Conservation (phyloP, 2,888 invertebrate genomes). For the Anorthoa munda region DNA sequence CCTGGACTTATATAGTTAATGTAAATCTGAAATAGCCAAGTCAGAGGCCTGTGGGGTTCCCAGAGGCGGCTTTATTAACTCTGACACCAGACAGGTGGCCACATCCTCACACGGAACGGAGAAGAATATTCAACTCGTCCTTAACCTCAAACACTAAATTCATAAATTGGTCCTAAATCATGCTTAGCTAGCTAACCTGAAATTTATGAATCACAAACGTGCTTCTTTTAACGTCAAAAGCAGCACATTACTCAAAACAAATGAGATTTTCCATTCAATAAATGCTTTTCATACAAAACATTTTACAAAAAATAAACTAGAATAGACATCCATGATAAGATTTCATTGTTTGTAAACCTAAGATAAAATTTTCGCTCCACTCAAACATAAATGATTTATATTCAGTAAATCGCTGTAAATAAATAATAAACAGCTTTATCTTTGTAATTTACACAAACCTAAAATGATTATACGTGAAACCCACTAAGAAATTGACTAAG, state of each 20-base stretch:
- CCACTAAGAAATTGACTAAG: slow-evolving; percentile 25
- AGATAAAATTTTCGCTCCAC: background rate
- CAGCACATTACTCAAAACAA: background rate
- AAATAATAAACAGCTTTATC: background rate
- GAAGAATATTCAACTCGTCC: too few species aligned
- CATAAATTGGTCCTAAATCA: too few species aligned
- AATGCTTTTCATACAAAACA: background rate
- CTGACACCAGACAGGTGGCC: too few species aligned
- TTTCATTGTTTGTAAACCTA: background rate
- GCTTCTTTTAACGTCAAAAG: too few species aligned
- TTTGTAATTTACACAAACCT: background rate
- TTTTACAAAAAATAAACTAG: background rate
- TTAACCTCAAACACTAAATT: too few species aligned
- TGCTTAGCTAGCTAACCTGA: too few species aligned
- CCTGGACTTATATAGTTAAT: too few species aligned
- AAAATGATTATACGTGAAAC: slow-evolving; percentile 12
- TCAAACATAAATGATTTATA: background rate
- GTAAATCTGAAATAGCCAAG: too few species aligned
- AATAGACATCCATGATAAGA: background rate
- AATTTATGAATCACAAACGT: too few species aligned
- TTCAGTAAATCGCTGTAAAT: background rate
- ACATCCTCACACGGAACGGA: too few species aligned
- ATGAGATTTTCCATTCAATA: background rate
- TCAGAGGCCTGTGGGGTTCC: too few species aligned
- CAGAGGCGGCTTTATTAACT: too few species aligned